Conservation (phyloP, 2,113 vertebrate species). For the Sapajus apella region DNA sequence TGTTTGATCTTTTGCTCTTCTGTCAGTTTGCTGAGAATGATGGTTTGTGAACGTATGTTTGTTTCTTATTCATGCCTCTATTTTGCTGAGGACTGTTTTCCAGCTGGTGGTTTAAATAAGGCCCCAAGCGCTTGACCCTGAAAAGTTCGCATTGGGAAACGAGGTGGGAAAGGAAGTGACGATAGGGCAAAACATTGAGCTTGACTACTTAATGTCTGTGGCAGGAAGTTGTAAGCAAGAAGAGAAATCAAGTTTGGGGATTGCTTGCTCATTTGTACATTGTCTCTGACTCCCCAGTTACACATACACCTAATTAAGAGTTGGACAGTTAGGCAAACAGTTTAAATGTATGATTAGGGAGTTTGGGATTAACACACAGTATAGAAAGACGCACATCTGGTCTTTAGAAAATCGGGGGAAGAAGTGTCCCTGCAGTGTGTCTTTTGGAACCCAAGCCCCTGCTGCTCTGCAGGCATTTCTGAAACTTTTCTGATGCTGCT, state of each 20-base stretch:
- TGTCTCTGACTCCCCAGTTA: neutral
- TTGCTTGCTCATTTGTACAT: neutral
- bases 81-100: neutral
- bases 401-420: neutral
- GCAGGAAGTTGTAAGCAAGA: neutral
- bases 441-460: neutral
- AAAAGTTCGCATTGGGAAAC: neutral
- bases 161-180: neutral
- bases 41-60: too few species aligned
- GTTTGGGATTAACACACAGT: neutral
- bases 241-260: slow-evolving; percentile 30
- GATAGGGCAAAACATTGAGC: neutral
- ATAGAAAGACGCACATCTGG: neutral
- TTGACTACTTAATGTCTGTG: neutral
- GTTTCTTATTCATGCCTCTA: neutral
- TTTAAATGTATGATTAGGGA: slow-evolving; percentile 25
- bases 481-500: neutral
- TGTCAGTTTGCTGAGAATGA: too few species aligned
- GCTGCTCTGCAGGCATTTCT: neutral
- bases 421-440: accelerated
- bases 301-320: slow-evolving; percentile 61
- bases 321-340: slow-evolving; percentile 20
- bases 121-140: neutral
- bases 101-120: neutral
- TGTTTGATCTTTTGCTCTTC: too few species aligned